Percentiles rank a stretch among this genome's conserved stretches.
Evolutionary conservation across 2,113 vertebrate genomes (phyloP).

Genomic region (human): DNA sequence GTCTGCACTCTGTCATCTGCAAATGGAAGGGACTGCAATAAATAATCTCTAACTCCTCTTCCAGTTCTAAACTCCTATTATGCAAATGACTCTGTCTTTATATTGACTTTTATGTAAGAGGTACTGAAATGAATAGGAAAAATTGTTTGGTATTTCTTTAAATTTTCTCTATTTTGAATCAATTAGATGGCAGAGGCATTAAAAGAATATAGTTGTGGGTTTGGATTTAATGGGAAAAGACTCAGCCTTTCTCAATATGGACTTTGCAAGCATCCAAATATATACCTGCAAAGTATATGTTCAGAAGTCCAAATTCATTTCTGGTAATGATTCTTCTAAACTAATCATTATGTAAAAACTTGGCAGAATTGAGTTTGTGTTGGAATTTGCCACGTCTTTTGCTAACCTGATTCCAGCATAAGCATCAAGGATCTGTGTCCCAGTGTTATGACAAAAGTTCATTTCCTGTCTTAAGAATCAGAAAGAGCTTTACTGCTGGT

Average conservation of each 20-base stretch:
- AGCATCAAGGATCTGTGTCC: not conserved
- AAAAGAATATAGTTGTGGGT: not conserved
- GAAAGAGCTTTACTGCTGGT: not conserved
- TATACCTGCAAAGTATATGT: not conserved
- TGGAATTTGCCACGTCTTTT: not conserved
- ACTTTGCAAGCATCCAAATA: not conserved
- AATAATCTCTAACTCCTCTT: not conserved
- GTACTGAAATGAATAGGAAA: not conserved
- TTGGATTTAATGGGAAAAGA: not conserved
- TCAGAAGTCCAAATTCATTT: not conserved
- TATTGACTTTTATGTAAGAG: not conserved
- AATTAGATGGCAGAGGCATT: not conserved
- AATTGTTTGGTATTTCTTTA: not conserved
- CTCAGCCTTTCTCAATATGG: not conserved
- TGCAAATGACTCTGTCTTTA: not conserved
- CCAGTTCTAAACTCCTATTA: not conserved
- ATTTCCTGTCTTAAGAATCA: not conserved
- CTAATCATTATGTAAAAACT: not conserved
- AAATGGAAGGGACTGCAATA: not conserved
- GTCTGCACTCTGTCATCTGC: not conserved
- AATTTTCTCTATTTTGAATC: not conserved
- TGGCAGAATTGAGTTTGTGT: not conserved
- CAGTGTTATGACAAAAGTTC: not conserved
- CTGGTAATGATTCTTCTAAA: constrained; percentile 9
- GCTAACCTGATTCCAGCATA: not conserved